Evolutionary conservation across 2,113 vertebrate genomes (phyloP), one percentile per base, ranked within the genome.

Genomic region (Bufo bufo): DNA sequence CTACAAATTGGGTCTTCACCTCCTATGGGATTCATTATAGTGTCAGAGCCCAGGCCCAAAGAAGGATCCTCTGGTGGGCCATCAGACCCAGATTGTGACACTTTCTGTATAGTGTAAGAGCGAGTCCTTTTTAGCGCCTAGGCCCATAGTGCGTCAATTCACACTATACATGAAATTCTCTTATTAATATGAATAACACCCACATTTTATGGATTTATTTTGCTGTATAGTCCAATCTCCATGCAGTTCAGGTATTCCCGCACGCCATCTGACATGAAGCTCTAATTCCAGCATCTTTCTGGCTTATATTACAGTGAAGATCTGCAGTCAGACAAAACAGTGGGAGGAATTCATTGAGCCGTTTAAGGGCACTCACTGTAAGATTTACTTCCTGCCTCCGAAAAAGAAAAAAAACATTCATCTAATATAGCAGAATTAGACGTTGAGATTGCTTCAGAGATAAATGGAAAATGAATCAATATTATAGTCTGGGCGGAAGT

Each of bases 381-480:
- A 54, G 56, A 61, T 82, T 59, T 54, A 84, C 74, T 84, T 89
- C 87, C 87, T 84, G 72, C 20, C 66, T 50, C 6, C 2, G 47
- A 88, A 61, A 88, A 33, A 33, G 33, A 33, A 33, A 33, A 33
- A 82, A 65, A 81, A 65, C 54, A 87, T 82, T 65, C 77, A 80
- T 81, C 79, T 66, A 71, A 80, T 50, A 65, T 59, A 78, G 72
- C 50, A 47, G 47, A 82, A 87, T 75, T 59, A 87, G 45, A 80
- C 75, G 13, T 56, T 33, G 74, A 71, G 79, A 74, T 74, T 74
- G 80, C 66, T 87, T 78, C 56, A 82, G 50, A 49, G 79, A 87
- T 72, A 82, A 72, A 87, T 71, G 59, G 54, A 80, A 74, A 82
- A 69, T 72, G 43, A 87, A 82, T 87, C 86, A 82, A 87, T 82